Evolutionary conservation across 2,113 vertebrate species (phyloP), one percentile per base, ranked within the genome.

Genomic region (Vidua macroura): DNA sequence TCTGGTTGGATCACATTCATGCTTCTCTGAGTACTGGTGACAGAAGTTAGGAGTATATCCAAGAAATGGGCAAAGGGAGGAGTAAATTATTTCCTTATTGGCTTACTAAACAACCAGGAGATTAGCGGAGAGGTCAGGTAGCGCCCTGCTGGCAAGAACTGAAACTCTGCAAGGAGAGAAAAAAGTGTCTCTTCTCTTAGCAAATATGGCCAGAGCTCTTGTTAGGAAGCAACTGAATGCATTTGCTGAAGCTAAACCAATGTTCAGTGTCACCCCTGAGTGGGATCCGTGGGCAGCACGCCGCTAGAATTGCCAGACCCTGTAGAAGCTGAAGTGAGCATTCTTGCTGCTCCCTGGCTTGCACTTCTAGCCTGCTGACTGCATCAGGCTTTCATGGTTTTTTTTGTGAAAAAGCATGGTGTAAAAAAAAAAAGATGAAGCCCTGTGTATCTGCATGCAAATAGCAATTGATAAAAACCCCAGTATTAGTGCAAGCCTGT

Each of bases 1-100:
- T 9, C 87, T 88, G 33, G 14, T 14, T 77, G 68, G 81, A 55
- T 94, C 67, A 44, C 43, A 44, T 75, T 96, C 41, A 15, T 64
- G 60, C 48, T 74, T 80, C 78, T 83, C 43, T 81, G 59, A 73
- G 19, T 82, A 18, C 35, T 1, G 8, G 74, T 80, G 90, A 48
- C 85, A 90, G 63, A 70, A 73, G 2, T n/a, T 75, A 59, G 87
- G 85, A 72, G 37, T 77, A 20, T 52, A 24, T 77, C 37, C 19
- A 66, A 66, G 48, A 74, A 60, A 24, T 60, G 23, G 90, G 48
- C 60, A 70, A 52, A 75, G 41, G 68, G 49, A 60, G 68, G 60
- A 23, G 56, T 72, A 52, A 83, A 30, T 80, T 41, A 33, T 74
- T 88, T 83, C n/a, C 15, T 92, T 83, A n/a, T 20, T 80, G 35